Base-by-base conservation (phyloP, 35 echinoderm and acorn worm genomes). In the Nesometra sesokonis region DNA sequence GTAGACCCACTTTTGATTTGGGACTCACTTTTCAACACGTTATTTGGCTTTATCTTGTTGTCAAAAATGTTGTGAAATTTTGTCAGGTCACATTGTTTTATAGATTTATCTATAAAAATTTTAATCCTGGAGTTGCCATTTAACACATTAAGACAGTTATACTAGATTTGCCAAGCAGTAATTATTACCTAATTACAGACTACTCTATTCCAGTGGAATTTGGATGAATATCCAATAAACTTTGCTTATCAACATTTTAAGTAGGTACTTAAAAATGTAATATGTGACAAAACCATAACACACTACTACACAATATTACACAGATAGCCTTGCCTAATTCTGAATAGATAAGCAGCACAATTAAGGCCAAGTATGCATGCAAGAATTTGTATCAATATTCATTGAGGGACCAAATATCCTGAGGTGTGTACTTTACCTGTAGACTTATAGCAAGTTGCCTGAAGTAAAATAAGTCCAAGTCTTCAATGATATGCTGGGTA, bases 381-480 rank as follows among this genome's bases (percentile, higher is more conserved):
- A 67, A 67, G 52, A 67, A 67, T 67, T 67, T 67, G 23, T 67
- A 17, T 67, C 0, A 17, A 27, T 67, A 67, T 67, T 67, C 21
- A 27, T 7, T 27, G 2, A 17, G 21, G 23, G 52, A 17, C 9
- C 23, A 67, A 13, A 13, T 15, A 7, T 43, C 4, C 38, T 43
- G 5, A 15, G 15, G 15, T 43, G 38, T 43, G 38, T 43, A 43
- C 4, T 89, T 91, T 88, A 97, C 95, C 95, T 97, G 79, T 32
- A 97, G 77, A 85, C 89, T 93, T 40, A 93, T 38, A 13, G 92
- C 95, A 17, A 97, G 82, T 76, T 97, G 95, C 35, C 95, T 88
- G 87, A 97, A 88, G 85, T 97, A 97, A 52, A 94, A 97, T 4
- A 97, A 79, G 83, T 97, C 95, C 89, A 97, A 84, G 78, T 97